Evolutionary conservation across 1,140 invertebrate species (phyloP).

Genomic region (Bombus pyrosoma): DNA sequence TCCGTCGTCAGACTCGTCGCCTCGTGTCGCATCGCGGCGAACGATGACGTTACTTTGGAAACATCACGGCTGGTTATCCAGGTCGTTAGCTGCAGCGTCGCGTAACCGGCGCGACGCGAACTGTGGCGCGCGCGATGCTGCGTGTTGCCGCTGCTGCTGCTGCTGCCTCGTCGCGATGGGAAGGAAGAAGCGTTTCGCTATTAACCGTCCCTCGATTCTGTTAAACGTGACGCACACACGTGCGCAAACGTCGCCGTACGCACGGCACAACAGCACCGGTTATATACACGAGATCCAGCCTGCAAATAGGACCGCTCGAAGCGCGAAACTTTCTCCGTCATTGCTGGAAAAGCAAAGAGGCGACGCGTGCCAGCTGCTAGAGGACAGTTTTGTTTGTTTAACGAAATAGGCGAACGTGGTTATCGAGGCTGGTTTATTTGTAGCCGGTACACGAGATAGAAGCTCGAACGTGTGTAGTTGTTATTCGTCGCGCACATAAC

Average conservation of each 20-base stretch:
- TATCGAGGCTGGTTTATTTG: constrained; percentile 37
- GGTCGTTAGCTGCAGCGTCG: constrained; percentile 67
- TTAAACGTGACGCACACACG: constrained; percentile 7
- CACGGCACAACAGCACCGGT: background rate
- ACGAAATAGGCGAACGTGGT: constrained; percentile 40
- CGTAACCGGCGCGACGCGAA: constrained; percentile 58
- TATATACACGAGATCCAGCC: background rate
- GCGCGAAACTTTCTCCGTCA: constrained; percentile 42
- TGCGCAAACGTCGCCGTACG: background rate
- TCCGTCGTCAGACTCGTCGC: constrained; percentile 73
- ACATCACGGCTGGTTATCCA: constrained; percentile 69
- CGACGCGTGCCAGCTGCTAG: constrained; percentile 42
- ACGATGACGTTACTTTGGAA: constrained; percentile 77
- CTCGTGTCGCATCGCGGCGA: constrained; percentile 64
- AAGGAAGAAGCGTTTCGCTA: constrained; percentile 22
- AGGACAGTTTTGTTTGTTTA: constrained; percentile 44
- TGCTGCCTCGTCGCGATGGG: background rate
- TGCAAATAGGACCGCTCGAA: constrained; percentile 1
- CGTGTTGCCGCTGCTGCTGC: background rate
- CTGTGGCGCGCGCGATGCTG: background rate
- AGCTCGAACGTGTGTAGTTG: background rate
- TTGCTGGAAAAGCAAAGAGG: background rate
- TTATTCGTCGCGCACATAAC: background rate
- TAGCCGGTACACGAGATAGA: constrained; percentile 15
- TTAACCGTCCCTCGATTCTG: constrained; percentile 17